Base-by-base conservation (phyloP, 2,888 invertebrate species). In the Eumerus sabulonum region DNA sequence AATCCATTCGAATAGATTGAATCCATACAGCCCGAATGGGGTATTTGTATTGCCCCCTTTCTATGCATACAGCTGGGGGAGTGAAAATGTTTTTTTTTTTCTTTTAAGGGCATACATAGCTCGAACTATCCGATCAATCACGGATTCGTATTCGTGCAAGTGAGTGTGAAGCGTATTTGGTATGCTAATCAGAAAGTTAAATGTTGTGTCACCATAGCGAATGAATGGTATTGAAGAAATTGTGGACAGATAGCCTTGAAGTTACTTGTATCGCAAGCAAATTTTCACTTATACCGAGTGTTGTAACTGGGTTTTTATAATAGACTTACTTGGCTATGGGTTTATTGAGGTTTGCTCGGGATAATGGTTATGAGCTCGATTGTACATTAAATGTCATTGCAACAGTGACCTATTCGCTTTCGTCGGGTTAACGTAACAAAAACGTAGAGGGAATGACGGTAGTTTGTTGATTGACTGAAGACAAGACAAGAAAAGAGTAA, bases 111-210 rank as follows among this genome's bases (percentile, higher is more conserved):
- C 27, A 27, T 27, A 27, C 27, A 27, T 27, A 27, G 27, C 27
- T 27, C 27, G 27, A 60, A 60, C 27, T 7, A 44, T 27, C 27
- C 38, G 12, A 18, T 35, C 19, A 47, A 38, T 53, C 7, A 38
- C 57, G 36, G 18, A 38, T 38, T 38, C 38, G 35, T 36, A 57
- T 16, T 51, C 14, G 36, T 27, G 27, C 27, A 27, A 27, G 27
- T 27, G 27, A 27, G 7, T 27, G 27, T 27, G 27, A 27, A 27
- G 27, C 27, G 27, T 27, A 27, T 63, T 77, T 59, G 48, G 53
- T 67, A 72, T 72, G 72, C 67, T 72, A 72, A 77, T 68, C 67
- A 76, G 57, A 59, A 53, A 77, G 42, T 36, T 59, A 50, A 63
- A 63, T 19, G 19, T 51, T 62, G 56, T 63, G 62, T 38, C 57